Evolutionary conservation across 2,113 vertebrate genomes (phyloP).

Genomic region (Naja naja): DNA sequence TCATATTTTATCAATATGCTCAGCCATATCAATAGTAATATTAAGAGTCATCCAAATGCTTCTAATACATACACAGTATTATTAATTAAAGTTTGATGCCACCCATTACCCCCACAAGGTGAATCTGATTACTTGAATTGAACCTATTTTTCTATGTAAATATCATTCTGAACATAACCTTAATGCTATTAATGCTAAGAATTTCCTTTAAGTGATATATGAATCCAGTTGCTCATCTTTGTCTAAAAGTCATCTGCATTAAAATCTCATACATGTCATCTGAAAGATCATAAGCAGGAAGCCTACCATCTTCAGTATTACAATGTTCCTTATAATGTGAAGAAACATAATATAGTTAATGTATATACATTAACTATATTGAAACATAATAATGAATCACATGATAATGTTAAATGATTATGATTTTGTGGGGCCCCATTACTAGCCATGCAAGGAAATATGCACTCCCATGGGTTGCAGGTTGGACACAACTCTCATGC

Average conservation of each 20-base stretch:
- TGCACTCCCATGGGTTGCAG: too few relatives aligned
- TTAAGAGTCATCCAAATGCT: not conserved
- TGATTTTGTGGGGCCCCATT: too few relatives aligned
- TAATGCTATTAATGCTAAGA: not conserved
- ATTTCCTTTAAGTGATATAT: not conserved
- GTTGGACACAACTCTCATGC: not conserved
- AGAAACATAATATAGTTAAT: too few relatives aligned
- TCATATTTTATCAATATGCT: not conserved
- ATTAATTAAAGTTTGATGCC: not conserved
- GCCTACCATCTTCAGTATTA: too few relatives aligned
- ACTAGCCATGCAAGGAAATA: too few relatives aligned
- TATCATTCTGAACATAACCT: not conserved
- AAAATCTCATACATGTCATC: not conserved
- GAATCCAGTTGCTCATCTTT: not conserved
- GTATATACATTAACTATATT: too few relatives aligned
- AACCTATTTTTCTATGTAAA: not conserved
- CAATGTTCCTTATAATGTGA: too few relatives aligned
- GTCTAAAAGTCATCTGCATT: not conserved
- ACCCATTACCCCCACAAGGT: too few relatives aligned
- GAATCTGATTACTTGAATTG: not conserved
- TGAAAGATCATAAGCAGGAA: too few relatives aligned
- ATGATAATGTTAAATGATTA: too few relatives aligned
- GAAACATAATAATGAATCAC: too few relatives aligned
- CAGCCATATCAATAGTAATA: not conserved
- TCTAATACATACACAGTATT: not conserved